Evolutionary conservation across 2,797 vertebrate species (phyloP), one percentile per base, ranked within the genome.

Genomic region (Acanthornis magna): DNA sequence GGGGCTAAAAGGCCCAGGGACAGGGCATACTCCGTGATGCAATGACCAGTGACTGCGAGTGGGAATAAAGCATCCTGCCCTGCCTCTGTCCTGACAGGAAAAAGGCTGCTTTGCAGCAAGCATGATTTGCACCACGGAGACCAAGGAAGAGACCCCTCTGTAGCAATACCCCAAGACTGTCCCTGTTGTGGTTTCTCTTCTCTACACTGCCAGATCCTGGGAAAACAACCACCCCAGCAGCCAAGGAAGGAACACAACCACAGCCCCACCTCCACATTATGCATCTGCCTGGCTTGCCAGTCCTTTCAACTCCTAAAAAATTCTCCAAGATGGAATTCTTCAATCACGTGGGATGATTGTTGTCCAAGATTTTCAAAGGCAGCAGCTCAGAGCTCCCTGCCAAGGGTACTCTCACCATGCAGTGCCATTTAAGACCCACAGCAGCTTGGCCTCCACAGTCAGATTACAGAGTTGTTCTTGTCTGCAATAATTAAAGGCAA

Each of bases 391-490:
- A 93, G 89, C 87, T 91, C 55, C 60, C 63, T 73, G 92, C 84
- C 91, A 91, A 89, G 89, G 84, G 60, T 79, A 82, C 87, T 94
- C 76, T 85, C 45, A 70, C 74, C 72, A 40, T 30, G 53, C 78
- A 85, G 75, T 61, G 66, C 85, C 86, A 83, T 80, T 78, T 78
- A 91, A 80, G 87, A 93, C 50, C 66, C 51, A 82, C 61, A 80
- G 89, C 75, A 89, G 82, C 72, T 74, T 85, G 79, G 89, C 70
- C 89, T 89, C 62, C 6, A 7, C 91, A 89, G 43, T 7, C 42
- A 42, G 45, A 94, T 91, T 92, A 89, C 90, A 89, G 71, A 96
- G 84, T 23, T 89, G 61, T 15, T 89, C 92, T 94, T 87, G 84
- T 88, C 81, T 75, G 72, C 78, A 55, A 34, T 85, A 91, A 96